Conservation (phyloP, 2,888 invertebrate species). For the Lycaena phlaeas region DNA sequence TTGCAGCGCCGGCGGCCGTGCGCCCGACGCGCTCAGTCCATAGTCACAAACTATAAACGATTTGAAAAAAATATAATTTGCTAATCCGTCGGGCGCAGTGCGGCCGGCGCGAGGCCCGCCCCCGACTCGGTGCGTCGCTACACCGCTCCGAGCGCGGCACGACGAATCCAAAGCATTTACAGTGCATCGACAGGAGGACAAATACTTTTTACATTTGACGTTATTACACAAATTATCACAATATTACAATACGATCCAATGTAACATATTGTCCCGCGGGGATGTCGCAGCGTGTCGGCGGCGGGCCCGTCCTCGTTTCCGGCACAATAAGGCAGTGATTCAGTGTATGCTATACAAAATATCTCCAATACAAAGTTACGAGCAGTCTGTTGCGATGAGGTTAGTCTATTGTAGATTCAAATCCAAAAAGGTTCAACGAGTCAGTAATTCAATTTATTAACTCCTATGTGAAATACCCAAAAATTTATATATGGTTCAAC, state of each 20-base stretch:
- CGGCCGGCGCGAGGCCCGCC: conserved; percentile 4
- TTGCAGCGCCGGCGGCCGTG: conserved; percentile 45
- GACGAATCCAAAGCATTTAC: neutral
- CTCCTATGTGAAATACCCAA: conserved; percentile 65
- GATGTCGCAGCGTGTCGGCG: conserved; percentile 24
- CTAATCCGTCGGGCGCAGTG: conserved; percentile 22
- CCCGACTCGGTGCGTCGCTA: neutral
- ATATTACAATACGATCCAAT: no score
- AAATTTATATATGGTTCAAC: conserved; percentile 61
- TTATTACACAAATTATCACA: no score
- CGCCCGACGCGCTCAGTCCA: conserved; percentile 50
- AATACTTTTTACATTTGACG: no score
- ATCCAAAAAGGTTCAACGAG: conserved; percentile 69
- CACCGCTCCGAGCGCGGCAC: neutral
- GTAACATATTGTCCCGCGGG: no score
- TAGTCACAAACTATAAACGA: conserved; percentile 40
- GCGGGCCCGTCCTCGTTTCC: conserved; percentile 44
- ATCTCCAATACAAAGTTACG: conserved; percentile 64
- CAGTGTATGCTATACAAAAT: conserved; percentile 70
- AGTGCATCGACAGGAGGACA: neutral
- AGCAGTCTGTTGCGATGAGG: conserved; percentile 70
- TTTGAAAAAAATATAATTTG: conserved; percentile 50
- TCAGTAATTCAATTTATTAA: conserved; percentile 54
- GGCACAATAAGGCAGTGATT: conserved; percentile 72
- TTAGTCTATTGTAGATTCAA: conserved; percentile 69